A percentile compares a stretch with the other conserved stretches of the same genome.
These are phyloP conservation scores for Acrocyrtus sp. DNA, from an alignment of 2,888 invertebrate species.

Conservation along the genomic window DNA sequence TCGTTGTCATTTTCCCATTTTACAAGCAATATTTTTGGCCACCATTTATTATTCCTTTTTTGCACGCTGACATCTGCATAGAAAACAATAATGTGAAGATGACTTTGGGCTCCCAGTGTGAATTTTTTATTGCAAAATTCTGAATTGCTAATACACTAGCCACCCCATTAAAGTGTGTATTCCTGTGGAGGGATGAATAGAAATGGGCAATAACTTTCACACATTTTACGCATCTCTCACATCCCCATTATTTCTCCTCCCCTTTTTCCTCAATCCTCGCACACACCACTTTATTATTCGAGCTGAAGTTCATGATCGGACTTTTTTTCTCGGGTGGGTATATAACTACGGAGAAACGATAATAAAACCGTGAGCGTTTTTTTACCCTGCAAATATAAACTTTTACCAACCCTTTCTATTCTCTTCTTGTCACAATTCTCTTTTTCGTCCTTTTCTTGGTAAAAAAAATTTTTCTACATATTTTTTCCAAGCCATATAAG, in stretches of 20 bases:
- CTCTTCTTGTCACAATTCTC: not conserved
- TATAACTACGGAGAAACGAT: not conserved
- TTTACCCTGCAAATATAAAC: not conserved
- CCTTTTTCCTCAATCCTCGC: no score
- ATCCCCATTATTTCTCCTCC: not conserved
- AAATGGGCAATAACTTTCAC: conserved; percentile 19
- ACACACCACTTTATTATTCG: not conserved
- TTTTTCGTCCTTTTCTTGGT: not conserved
- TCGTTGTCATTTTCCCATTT: no score
- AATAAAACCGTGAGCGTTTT: not conserved
- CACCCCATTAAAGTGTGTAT: not conserved
- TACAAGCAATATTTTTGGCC: no score
- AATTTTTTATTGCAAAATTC: not conserved
- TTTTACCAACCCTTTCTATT: conserved; percentile 1
- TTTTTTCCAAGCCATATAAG: conserved; percentile 25
- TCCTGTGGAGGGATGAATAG: not conserved
- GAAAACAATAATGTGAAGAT: not conserved
- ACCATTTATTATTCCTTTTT: not conserved
- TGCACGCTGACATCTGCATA: not conserved
- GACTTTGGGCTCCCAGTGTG: not conserved
- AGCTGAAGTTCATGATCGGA: no score
- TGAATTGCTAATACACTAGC: conserved; percentile 11
- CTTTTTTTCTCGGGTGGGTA: not conserved
- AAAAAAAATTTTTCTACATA: not conserved
- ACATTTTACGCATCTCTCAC: conserved; percentile 6